Conservation (phyloP, 2,888 invertebrate genomes). For the Salticus scenicus region DNA sequence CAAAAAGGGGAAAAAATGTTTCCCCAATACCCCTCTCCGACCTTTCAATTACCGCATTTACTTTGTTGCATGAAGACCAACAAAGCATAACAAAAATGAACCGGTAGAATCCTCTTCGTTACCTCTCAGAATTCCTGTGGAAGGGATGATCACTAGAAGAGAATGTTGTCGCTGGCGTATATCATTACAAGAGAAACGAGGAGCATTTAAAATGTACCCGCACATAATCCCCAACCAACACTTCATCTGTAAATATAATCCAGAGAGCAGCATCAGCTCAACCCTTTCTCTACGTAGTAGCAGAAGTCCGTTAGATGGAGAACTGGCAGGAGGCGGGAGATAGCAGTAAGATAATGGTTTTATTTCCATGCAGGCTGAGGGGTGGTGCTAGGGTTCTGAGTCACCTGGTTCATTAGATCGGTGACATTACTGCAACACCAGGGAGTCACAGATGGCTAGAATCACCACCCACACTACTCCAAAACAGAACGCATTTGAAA, state of each 20-base stretch:
- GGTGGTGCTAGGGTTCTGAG: conserved; percentile 33
- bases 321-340: not conserved
- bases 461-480: conserved; percentile 6
- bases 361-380: conserved; percentile 9
- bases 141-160: not conserved
- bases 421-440: conserved; percentile 30
- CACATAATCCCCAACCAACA: conserved; percentile 12
- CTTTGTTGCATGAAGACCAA: conserved; percentile 15
- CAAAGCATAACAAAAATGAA: conserved; percentile 16
- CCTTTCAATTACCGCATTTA: conserved; percentile 50
- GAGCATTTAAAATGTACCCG: conserved; percentile 52
- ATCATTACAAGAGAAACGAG: conserved; percentile 3
- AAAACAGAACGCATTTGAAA: conserved; percentile 2
- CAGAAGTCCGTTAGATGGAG: not conserved
- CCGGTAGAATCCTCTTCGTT: not conserved
- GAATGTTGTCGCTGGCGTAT: not conserved
- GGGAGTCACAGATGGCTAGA: conserved; percentile 36
- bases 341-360: conserved; percentile 20
- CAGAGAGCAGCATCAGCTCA: conserved; percentile 19
- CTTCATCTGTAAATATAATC: conserved; percentile 44
- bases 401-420: conserved; percentile 60
- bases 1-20: conserved; percentile 7
- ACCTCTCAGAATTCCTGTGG: not conserved
- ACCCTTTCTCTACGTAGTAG: not conserved
- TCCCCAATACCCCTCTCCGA: conserved; percentile 7